Conservation (phyloP, 2,113 vertebrate genomes). For the Apaloderma vittatum region DNA sequence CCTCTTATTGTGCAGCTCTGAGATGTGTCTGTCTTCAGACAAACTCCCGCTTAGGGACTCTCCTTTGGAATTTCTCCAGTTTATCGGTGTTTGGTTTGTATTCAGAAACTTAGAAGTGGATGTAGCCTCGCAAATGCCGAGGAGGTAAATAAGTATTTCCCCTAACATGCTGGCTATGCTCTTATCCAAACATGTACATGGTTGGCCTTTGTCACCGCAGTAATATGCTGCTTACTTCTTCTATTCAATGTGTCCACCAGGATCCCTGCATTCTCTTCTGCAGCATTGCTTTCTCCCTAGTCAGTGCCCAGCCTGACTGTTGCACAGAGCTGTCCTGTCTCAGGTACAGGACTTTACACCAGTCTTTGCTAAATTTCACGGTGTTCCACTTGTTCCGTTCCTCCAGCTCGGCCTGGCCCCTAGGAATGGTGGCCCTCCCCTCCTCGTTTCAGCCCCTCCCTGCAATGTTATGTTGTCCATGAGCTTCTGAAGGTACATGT, state of each 20-base stretch:
- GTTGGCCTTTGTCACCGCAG: background rate
- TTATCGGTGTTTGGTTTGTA: background rate
- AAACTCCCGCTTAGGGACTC: background rate
- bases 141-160: background rate
- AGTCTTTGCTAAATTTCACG: background rate
- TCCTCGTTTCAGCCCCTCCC: background rate
- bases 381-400: background rate
- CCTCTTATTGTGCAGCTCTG: background rate
- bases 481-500: background rate
- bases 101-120: background rate
- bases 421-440: background rate
- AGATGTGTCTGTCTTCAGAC: background rate
- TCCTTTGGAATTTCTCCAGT: background rate
- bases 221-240: background rate
- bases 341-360: background rate
- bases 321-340: background rate
- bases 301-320: background rate
- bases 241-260: background rate
- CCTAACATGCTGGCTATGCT: background rate
- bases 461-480: rapidly evolving
- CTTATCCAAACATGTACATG: background rate
- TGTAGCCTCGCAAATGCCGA: background rate
- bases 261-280: background rate
- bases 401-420: background rate
- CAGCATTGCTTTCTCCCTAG: background rate